Percentiles rank a stretch among this genome's conserved stretches.
Evolutionary conservation across 2,113 vertebrate species (phyloP).

Genomic region (Nestor notabilis): DNA sequence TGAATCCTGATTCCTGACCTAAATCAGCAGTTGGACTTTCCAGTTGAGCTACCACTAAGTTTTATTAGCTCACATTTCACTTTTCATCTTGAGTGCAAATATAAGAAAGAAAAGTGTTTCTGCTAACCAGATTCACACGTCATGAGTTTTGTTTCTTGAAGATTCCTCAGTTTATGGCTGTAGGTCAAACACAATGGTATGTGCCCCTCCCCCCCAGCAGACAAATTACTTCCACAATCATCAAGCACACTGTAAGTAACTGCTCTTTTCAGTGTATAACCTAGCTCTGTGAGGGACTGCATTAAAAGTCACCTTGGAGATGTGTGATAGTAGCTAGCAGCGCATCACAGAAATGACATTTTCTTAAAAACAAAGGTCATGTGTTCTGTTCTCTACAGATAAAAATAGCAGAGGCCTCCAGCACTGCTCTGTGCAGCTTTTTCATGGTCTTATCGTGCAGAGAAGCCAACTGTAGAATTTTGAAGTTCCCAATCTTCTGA

Average conservation of each 20-base stretch:
- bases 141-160: neutral
- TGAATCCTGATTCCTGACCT: neutral
- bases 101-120: neutral
- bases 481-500: neutral
- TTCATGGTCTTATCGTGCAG: neutral
- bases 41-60: neutral
- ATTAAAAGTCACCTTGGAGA: constrained; percentile 67
- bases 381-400: constrained; percentile 42
- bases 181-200: neutral
- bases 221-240: neutral
- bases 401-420: constrained; percentile 68
- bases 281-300: neutral
- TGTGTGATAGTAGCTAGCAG: neutral
- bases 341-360: constrained; percentile 57
- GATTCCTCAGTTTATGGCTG: neutral
- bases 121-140: neutral
- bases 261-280: neutral
- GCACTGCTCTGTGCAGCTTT: constrained; percentile 16
- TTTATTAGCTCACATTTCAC: neutral
- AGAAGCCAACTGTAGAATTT: neutral
- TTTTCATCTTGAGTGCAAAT: neutral
- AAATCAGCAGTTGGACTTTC: neutral
- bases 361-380: constrained; percentile 47
- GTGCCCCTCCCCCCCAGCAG: neutral
- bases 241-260: neutral